A percentile compares a stretch with the other conserved stretches of the same genome.
Conservation (phyloP, 2,888 invertebrate species). For the Ormia ochracea region DNA sequence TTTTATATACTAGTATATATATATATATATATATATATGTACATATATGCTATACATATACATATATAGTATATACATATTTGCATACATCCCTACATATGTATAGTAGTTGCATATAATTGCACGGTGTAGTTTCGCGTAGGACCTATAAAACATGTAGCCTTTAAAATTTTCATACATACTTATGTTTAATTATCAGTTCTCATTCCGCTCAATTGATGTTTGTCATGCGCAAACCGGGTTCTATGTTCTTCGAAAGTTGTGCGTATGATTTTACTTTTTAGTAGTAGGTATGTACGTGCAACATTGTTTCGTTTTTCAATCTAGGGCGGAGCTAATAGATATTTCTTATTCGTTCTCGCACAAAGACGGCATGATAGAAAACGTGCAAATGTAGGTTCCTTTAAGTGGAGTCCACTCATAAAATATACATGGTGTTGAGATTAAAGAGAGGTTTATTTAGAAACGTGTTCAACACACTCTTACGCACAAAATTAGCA, state of each 20-base stretch:
- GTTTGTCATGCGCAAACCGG: conserved; percentile 72
- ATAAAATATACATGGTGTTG: conserved; percentile 18
- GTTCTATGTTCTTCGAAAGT: conserved; percentile 61
- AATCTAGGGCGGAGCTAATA: conserved; percentile 70
- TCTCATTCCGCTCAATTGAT: conserved; percentile 56
- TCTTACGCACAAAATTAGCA: conserved; percentile 61
- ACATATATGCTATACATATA: no score
- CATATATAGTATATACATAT: no score
- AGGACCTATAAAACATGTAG: background rate
- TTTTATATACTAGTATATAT: no score
- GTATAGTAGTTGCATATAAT: no score
- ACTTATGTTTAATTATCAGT: background rate
- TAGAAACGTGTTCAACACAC: conserved; percentile 16
- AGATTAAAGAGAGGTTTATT: conserved; percentile 41
- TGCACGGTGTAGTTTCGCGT: background rate
- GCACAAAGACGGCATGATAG: background rate
- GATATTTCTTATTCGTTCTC: conserved; percentile 45
- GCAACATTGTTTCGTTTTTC: conserved; percentile 47
- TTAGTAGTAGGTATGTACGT: conserved; percentile 40
- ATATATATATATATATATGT: no score
- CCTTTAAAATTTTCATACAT: conserved; percentile 13
- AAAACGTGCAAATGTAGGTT: conserved; percentile 24
- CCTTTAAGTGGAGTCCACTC: no score
- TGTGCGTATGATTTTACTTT: conserved; percentile 66
- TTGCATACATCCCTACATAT: no score